Conservation (phyloP, 2,888 invertebrate species). For the Cotesia congregata region DNA sequence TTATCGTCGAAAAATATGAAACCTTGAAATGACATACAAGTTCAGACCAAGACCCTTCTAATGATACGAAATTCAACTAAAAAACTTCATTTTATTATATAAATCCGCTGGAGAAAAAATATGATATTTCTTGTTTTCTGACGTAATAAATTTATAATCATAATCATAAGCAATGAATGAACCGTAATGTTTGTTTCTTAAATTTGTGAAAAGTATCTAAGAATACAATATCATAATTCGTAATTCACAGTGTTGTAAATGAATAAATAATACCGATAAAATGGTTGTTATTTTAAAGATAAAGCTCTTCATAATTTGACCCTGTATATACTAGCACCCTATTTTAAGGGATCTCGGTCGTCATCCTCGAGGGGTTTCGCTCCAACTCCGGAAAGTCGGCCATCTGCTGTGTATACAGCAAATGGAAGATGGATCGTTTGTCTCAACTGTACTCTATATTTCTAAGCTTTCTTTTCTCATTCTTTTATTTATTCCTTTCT, state of each 20-base stretch:
- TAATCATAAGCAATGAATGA: no score
- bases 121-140: no score
- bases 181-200: no score
- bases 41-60: no score
- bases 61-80: no score
- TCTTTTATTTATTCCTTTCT: background rate
- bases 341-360: conserved; percentile 17
- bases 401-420: conserved; percentile 17
- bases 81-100: no score
- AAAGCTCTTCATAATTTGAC: conserved; percentile 1
- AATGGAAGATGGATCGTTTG: conserved; percentile 16
- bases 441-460: background rate
- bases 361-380: conserved; percentile 18
- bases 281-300: background rate
- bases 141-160: no score
- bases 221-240: no score
- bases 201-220: no score
- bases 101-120: no score
- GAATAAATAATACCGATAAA: background rate
- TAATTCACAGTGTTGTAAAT: background rate
- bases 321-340: conserved; percentile 6
- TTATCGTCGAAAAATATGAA: no score
- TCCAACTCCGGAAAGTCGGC: conserved; percentile 13
- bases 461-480: conserved; percentile 2
- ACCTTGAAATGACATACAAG: no score